These are phyloP conservation scores for Tangachromis dhanisi DNA, from an alignment of 2,113 vertebrate genomes.

Conservation along the genomic window DNA sequence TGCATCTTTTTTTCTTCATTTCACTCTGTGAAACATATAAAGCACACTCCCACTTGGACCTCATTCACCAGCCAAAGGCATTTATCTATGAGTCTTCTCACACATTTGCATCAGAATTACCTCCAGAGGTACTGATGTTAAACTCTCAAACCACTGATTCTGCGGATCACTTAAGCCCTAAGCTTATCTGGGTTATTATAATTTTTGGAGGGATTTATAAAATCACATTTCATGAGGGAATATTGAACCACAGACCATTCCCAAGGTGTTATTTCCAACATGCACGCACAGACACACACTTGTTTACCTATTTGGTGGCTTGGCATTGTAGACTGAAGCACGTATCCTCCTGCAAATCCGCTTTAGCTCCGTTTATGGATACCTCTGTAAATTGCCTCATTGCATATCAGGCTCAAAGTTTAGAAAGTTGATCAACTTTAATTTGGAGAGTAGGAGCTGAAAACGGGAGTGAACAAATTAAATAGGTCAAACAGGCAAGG, in stretches of 20 bases:
- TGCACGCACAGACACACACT: neutral
- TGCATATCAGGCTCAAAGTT: conserved; percentile 55
- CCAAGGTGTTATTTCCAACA: conserved; percentile 54
- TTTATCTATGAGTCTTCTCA: conserved; percentile 62
- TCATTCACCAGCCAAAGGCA: conserved; percentile 59
- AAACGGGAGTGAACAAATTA: neutral
- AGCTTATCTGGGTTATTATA: conserved; percentile 73
- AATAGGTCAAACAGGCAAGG: neutral
- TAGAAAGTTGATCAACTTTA: conserved; percentile 50
- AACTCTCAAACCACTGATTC: conserved; percentile 72
- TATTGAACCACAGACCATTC: conserved; percentile 57
- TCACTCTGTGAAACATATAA: conserved; percentile 56
- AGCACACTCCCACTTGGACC: conserved; percentile 64
- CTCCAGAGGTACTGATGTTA: conserved; percentile 68
- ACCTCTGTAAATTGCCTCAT: conserved; percentile 52
- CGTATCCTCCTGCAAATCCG: conserved; percentile 63
- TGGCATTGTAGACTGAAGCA: conserved; percentile 55
- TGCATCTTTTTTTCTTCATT: conserved; percentile 11
- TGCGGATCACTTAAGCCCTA: conserved; percentile 65
- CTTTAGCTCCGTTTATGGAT: conserved; percentile 53
- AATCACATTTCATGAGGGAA: conserved; percentile 65
- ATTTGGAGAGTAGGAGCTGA: neutral
- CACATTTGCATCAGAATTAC: conserved; percentile 74
- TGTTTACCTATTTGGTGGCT: conserved; percentile 67
- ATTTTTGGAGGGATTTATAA: conserved; percentile 69